phyloP scores from a whole-genome alignment of 2,113 vertebrate species.

The Engraulis encrasicolus region DNA sequence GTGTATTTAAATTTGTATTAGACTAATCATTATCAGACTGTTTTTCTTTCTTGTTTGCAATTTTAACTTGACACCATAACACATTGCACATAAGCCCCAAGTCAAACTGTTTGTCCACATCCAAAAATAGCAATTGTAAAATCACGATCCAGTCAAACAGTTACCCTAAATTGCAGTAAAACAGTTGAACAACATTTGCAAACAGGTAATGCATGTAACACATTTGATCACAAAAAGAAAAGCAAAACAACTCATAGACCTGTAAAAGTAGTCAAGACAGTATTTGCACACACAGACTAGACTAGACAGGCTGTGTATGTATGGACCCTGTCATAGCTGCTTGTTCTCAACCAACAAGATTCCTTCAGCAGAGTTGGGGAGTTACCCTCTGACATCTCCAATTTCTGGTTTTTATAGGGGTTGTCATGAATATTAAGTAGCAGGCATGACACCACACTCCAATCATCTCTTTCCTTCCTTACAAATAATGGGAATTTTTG shows the following conservation, averaged over 20 bases:
- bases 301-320: background rate
- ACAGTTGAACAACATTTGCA: background rate
- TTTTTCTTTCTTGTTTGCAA: too few relatives aligned
- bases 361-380: background rate
- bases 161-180: background rate
- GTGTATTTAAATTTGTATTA: too few relatives aligned
- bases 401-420: background rate
- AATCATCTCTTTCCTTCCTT: background rate
- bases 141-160: background rate
- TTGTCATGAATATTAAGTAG: conserved; percentile 1
- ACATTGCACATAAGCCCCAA: too few relatives aligned
- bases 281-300: background rate
- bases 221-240: background rate
- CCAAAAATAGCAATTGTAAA: too few relatives aligned
- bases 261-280: background rate
- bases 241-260: background rate
- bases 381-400: background rate
- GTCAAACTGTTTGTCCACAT: too few relatives aligned
- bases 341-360: background rate
- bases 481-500: background rate
- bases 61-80: too few relatives aligned
- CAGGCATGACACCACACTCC: background rate
- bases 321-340: background rate
- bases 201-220: background rate
- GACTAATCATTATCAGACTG: too few relatives aligned